A percentile compares a stretch with the other conserved stretches of the same genome.
phyloP scores from a whole-genome alignment of 2,888 invertebrate genomes.

The Pandemis corylana region DNA sequence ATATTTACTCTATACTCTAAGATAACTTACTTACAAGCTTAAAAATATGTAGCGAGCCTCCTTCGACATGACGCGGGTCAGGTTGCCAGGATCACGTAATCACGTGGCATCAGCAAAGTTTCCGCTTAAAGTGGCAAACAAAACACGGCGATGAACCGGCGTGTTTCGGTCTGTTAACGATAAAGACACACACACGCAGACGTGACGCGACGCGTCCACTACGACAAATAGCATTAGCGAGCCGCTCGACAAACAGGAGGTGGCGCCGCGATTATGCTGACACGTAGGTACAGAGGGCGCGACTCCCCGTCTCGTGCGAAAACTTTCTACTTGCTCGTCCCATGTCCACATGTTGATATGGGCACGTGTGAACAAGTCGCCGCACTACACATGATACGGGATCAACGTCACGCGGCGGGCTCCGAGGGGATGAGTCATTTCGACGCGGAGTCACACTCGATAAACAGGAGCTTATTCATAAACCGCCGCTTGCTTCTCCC shows the following conservation, averaged over 20 bases:
- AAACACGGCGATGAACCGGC: constrained; percentile 71
- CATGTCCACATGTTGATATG: constrained; percentile 63
- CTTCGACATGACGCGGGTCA: constrained; percentile 55
- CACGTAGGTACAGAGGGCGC: constrained; percentile 57
- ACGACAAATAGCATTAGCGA: constrained; percentile 79
- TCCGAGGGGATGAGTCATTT: constrained; percentile 46
- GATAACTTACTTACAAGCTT: constrained; percentile 57
- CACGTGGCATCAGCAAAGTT: constrained; percentile 69
- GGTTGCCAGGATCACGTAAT: constrained; percentile 62
- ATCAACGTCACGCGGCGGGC: constrained; percentile 53
- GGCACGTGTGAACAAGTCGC: constrained; percentile 59
- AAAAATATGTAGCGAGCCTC: constrained; percentile 64
- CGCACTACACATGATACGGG: constrained; percentile 56
- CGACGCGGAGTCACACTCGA: constrained; percentile 28
- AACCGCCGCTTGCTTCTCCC: constrained; percentile 36
- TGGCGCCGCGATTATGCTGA: constrained; percentile 73
- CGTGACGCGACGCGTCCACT: constrained; percentile 70
- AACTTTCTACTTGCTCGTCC: constrained; percentile 60
- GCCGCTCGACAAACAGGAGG: constrained; percentile 74
- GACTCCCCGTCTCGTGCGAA: constrained; percentile 52
- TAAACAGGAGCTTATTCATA: constrained; percentile 27
- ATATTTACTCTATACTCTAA: constrained; percentile 59
- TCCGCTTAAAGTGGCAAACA: constrained; percentile 72
- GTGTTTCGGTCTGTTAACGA: constrained; percentile 76
- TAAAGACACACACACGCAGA: constrained; percentile 77